Evolutionary conservation across 2,113 vertebrate species (phyloP).

Genomic region (Empidonax traillii): DNA sequence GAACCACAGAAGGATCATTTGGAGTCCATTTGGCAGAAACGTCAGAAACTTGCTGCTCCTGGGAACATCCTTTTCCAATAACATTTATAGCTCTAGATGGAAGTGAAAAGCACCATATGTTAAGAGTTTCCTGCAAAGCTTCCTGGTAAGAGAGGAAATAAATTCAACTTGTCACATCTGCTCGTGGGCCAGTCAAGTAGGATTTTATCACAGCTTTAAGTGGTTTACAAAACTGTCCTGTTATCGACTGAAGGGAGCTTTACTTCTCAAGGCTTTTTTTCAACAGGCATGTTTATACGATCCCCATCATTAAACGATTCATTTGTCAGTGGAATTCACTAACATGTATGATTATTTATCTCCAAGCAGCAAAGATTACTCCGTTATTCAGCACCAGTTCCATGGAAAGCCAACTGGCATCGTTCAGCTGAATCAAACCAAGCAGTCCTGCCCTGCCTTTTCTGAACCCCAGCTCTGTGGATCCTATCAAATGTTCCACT

Average conservation of each 20-base stretch:
- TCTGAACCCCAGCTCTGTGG: slow-evolving; percentile 31
- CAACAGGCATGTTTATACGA: slow-evolving; percentile 61
- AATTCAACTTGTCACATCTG: slow-evolving; percentile 96
- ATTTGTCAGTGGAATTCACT: slow-evolving; percentile 63
- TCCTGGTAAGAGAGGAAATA: slow-evolving; percentile 87
- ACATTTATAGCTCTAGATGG: slow-evolving; percentile 85
- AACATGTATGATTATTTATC: slow-evolving; percentile 67
- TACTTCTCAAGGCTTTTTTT: slow-evolving; percentile 55
- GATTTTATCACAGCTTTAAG: slow-evolving; percentile 91
- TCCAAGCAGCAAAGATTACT: slow-evolving; percentile 68
- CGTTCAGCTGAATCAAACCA: slow-evolving; percentile 36
- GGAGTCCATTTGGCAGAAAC: slow-evolving; percentile 82
- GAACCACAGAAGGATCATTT: slow-evolving; percentile 82
- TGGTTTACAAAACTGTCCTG: slow-evolving; percentile 90
- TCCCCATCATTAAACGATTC: slow-evolving; percentile 71
- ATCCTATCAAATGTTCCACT: slow-evolving; percentile 58
- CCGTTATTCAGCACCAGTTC: slow-evolving; percentile 51
- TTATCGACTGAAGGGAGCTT: slow-evolving; percentile 77
- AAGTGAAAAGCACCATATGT: slow-evolving; percentile 86
- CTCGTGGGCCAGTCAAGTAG: slow-evolving; percentile 84
- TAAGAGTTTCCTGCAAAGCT: slow-evolving; percentile 89
- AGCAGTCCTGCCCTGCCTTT: slow-evolving; percentile 20
- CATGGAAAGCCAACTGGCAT: slow-evolving; percentile 8
- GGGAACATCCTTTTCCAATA: slow-evolving; percentile 87
- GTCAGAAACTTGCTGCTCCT: slow-evolving; percentile 80